Percentiles rank a stretch among this genome's conserved stretches.
phyloP scores from a whole-genome alignment of 2,797 vertebrate species.

The Lateolabrax maculatus region DNA sequence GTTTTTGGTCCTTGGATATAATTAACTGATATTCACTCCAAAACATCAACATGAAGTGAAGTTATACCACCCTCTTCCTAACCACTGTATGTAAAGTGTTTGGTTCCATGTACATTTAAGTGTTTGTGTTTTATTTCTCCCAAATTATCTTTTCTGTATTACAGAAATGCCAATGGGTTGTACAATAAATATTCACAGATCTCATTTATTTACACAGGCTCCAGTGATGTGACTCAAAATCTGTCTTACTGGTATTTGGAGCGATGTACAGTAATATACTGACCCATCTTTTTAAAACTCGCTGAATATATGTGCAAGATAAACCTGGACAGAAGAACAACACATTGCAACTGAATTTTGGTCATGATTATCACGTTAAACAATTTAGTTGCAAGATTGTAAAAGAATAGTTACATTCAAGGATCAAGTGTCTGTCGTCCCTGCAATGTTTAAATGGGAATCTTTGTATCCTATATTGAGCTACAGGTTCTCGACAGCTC shows the following conservation, averaged over 20 bases:
- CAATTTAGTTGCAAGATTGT: background rate
- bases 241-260: background rate
- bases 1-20: slow-evolving; percentile 11
- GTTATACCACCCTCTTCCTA: slow-evolving; percentile 27
- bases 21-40: slow-evolving; percentile 1
- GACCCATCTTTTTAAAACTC: background rate
- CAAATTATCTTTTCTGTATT: slow-evolving; percentile 64
- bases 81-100: slow-evolving; percentile 55
- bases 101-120: slow-evolving; percentile 62
- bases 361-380: background rate
- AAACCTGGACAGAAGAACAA: background rate
- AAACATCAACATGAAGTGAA: slow-evolving; percentile 5
- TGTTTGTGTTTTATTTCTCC: slow-evolving; percentile 50
- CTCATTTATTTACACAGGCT: slow-evolving; percentile 50
- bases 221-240: slow-evolving; percentile 6
- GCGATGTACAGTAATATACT: background rate
- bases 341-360: background rate
- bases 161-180: slow-evolving; percentile 68
- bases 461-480: background rate
- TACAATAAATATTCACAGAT: slow-evolving; percentile 78
- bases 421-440: background rate
- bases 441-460: background rate
- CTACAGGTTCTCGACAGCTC: background rate
- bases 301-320: background rate
- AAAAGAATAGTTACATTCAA: background rate